These are phyloP conservation scores for Phalloptychus januarius DNA, from an alignment of 2,797 vertebrate genomes.

Conservation along the genomic window DNA sequence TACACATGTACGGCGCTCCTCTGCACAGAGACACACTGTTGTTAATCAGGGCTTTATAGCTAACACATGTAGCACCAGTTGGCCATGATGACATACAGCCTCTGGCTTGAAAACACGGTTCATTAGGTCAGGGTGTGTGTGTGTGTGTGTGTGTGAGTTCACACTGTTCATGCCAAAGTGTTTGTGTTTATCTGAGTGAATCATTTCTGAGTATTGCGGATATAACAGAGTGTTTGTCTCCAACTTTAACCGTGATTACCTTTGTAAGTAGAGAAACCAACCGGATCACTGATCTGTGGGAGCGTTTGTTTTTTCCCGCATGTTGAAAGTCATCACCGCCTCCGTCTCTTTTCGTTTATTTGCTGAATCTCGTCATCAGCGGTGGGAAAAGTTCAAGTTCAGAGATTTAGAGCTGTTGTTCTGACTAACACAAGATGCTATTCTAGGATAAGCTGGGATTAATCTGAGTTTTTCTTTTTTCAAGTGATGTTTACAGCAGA, in stretches of 20 bases:
- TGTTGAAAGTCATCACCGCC: neutral
- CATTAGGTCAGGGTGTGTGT: constrained; percentile 43
- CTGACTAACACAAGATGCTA: neutral
- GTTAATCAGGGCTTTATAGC: constrained; percentile 62
- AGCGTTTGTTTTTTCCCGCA: constrained; percentile 13
- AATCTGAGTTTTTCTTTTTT: neutral
- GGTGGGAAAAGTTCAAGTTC: constrained; percentile 19
- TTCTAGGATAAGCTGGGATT: neutral
- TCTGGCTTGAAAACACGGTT: constrained; percentile 48
- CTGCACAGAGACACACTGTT: constrained; percentile 33
- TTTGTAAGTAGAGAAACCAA: constrained; percentile 4
- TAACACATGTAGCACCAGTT: constrained; percentile 60
- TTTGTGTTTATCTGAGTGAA: neutral
- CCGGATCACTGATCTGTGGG: constrained; percentile 37
- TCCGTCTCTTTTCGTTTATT: constrained; percentile 7
- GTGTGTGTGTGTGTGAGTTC: constrained; percentile 26
- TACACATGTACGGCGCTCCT: constrained; percentile 19
- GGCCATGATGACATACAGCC: constrained; percentile 54
- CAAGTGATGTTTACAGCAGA: neutral
- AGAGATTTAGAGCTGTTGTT: neutral
- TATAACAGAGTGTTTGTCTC: constrained; percentile 7
- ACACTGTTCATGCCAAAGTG: neutral
- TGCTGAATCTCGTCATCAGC: constrained; percentile 6
- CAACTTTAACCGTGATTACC: constrained; percentile 21
- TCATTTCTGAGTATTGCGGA: neutral